Conservation (phyloP, 2,113 vertebrate species). For the Podilymbus podiceps region DNA sequence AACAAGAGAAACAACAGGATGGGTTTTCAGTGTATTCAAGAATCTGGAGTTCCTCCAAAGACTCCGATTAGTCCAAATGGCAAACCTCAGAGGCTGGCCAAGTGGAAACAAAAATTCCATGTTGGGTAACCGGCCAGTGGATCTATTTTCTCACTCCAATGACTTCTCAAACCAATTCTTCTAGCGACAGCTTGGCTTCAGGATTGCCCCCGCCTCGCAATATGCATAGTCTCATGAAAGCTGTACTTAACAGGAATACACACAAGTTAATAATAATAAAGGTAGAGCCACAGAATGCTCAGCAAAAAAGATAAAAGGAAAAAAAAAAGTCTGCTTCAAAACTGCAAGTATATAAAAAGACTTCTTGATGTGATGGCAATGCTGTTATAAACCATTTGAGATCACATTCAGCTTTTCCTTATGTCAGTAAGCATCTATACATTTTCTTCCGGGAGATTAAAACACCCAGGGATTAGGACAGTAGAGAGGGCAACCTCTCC, state of each 20-base stretch:
- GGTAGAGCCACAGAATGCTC: neutral
- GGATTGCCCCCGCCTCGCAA: rapidly evolving
- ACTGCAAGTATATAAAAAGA: neutral
- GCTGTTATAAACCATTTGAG: neutral
- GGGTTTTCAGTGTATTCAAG: neutral
- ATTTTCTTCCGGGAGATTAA: neutral
- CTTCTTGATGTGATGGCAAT: neutral
- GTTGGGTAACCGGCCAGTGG: neutral
- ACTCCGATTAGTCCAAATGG: neutral
- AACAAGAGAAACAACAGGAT: neutral
- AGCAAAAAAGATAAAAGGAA: neutral
- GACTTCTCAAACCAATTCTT: neutral
- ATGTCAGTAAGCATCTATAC: neutral
- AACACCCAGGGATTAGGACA: neutral
- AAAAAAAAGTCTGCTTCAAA: neutral
- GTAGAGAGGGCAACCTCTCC: neutral
- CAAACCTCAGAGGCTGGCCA: neutral
- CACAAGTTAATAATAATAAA: neutral
- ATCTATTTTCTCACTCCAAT: neutral
- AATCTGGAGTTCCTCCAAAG: slow-evolving; percentile 9
- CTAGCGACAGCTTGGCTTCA: neutral
- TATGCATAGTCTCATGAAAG: neutral
- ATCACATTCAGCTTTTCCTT: neutral
- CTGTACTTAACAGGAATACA: neutral
- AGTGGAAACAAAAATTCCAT: neutral